phyloP scores from a whole-genome alignment of 2,888 invertebrate genomes.

The Cinara cedri region DNA sequence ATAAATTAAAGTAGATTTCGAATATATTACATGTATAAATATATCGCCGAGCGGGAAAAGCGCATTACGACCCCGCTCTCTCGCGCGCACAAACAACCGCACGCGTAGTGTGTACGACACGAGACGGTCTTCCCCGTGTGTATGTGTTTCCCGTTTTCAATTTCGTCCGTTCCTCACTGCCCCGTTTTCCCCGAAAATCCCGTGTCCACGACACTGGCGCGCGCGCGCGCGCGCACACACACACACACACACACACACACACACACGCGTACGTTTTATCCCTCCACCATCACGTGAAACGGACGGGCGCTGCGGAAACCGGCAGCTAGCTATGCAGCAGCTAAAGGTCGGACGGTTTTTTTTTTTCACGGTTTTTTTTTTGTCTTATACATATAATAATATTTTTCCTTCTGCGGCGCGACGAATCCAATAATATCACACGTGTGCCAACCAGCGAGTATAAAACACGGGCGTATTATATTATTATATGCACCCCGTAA shows the following conservation, averaged over 20 bases:
- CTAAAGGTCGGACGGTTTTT: too few species aligned
- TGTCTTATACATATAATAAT: too few species aligned
- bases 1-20: conserved; percentile 45
- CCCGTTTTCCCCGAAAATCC: background rate
- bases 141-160: background rate
- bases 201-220: background rate
- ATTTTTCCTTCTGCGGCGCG: too few species aligned
- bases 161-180: background rate
- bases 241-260: background rate
- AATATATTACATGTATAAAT: too few species aligned
- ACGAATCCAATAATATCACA: too few species aligned
- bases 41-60: background rate
- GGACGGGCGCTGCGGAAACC: too few species aligned
- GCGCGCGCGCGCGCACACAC: background rate
- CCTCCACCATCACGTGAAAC: background rate
- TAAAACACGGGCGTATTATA: too few species aligned
- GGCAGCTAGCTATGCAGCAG: too few species aligned
- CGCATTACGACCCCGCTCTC: background rate
- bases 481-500: too few species aligned
- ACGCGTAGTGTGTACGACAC: too few species aligned
- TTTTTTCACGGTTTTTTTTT: too few species aligned
- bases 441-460: too few species aligned
- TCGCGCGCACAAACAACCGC: background rate
- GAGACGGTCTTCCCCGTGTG: background rate
- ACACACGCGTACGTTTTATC: background rate